Evolutionary conservation across 2,888 invertebrate species (phyloP).

Genomic region (Athripsodes cinereus): DNA sequence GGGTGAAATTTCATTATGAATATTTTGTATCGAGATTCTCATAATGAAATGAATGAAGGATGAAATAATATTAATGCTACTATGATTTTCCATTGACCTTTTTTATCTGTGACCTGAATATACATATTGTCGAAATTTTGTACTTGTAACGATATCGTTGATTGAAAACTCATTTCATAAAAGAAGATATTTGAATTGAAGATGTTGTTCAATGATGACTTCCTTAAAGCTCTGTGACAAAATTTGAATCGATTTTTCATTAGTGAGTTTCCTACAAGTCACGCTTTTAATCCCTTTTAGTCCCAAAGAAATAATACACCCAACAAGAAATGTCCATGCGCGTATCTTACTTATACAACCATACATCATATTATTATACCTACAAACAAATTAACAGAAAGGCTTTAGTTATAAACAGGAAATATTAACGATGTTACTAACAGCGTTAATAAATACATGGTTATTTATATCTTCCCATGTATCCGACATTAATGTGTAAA

Average conservation of each 20-base stretch:
- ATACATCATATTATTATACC: neutral
- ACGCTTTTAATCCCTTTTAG: neutral
- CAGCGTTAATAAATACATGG: too few relatives aligned
- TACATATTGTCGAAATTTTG: neutral
- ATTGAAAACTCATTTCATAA: neutral
- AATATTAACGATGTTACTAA: neutral
- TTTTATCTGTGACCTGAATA: neutral
- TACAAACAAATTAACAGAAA: neutral
- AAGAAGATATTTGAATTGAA: neutral
- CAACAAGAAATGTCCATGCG: neutral
- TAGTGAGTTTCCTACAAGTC: neutral
- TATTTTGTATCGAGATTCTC: neutral
- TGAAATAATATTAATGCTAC: neutral
- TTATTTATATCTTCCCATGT: too few relatives aligned
- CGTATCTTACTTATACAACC: neutral
- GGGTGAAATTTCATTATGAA: neutral
- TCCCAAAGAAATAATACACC: neutral
- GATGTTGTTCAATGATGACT: neutral
- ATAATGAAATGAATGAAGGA: neutral
- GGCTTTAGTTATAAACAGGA: neutral
- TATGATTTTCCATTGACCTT: too few relatives aligned
- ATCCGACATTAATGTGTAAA: too few relatives aligned
- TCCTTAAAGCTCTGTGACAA: neutral
- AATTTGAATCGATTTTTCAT: conserved; percentile 1
- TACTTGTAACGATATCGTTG: neutral